These are phyloP conservation scores for Formica exsecta DNA, from an alignment of 1,140 invertebrate genomes.

Conservation along the genomic window DNA sequence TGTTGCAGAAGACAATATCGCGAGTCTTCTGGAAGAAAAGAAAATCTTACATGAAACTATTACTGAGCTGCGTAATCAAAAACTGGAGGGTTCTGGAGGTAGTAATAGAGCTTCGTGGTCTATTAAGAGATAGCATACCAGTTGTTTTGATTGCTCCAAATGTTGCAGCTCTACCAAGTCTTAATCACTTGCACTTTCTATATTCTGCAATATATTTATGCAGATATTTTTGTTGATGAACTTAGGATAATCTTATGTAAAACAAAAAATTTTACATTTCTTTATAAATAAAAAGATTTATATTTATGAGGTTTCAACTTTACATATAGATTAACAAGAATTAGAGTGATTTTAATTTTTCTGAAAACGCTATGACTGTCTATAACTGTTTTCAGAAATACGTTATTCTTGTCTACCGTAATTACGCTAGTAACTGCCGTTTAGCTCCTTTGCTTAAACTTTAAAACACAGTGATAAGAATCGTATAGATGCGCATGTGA, in stretches of 20 bases:
- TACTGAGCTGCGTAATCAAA: conserved; percentile 88
- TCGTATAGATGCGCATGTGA: conserved; percentile 8
- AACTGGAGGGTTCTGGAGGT: conserved; percentile 81
- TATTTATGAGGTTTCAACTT: conserved; percentile 22
- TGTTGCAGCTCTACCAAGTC: conserved; percentile 87
- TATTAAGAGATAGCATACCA: conserved; percentile 89
- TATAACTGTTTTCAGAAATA: conserved; percentile 10
- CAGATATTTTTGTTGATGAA: conserved; percentile 41
- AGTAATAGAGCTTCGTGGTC: conserved; percentile 85
- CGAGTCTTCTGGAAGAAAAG: conserved; percentile 90
- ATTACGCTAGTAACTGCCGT: conserved; percentile 68
- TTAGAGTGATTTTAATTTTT: conserved; percentile 42
- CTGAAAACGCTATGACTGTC: conserved; percentile 1
- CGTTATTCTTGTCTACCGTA: conserved; percentile 55
- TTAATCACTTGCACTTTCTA: conserved; percentile 59
- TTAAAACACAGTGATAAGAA: conserved; percentile 53
- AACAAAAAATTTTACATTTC: neutral
- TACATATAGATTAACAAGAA: neutral
- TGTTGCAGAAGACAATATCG: conserved; percentile 91
- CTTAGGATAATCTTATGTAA: neutral
- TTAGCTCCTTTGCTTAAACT: conserved; percentile 54
- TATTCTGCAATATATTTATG: neutral
- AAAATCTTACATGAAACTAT: conserved; percentile 90
- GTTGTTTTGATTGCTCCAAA: conserved; percentile 89
- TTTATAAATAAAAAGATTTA: conserved; percentile 29